phyloP scores from a whole-genome alignment of 2,888 invertebrate genomes.

The Ophion ventricosus region DNA sequence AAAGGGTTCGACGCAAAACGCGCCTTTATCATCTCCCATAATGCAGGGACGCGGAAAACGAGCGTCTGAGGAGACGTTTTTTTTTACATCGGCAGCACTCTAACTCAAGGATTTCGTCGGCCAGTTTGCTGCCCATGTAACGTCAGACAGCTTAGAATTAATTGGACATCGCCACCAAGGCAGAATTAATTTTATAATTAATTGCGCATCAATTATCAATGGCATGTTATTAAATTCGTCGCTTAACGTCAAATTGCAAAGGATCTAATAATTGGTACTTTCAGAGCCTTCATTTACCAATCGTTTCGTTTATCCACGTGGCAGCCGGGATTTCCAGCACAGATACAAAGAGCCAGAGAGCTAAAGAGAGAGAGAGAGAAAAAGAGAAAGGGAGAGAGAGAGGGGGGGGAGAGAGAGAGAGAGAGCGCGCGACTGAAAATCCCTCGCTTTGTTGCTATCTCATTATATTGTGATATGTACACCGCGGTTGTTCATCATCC shows the following conservation, averaged over 20 bases:
- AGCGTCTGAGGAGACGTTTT: conserved; percentile 1
- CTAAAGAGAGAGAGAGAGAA: not conserved
- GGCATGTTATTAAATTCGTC: conserved; percentile 54
- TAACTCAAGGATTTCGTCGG: no score
- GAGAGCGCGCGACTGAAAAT: not conserved
- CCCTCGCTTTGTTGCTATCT: conserved; percentile 26
- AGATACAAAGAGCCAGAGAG: conserved; percentile 31
- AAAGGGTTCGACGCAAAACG: not conserved
- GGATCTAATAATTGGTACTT: conserved; percentile 10
- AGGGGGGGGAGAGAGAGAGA: not conserved
- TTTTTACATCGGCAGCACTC: not conserved
- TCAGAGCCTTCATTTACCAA: no score
- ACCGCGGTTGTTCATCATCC: conserved; percentile 39
- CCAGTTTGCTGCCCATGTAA: no score
- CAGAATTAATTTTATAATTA: conserved; percentile 25
- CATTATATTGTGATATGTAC: conserved; percentile 37
- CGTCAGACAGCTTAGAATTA: not conserved
- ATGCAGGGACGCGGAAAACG: not conserved
- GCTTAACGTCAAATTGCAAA: conserved; percentile 52
- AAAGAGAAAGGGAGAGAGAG: not conserved
- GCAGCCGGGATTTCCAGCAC: not conserved
- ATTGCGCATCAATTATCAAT: conserved; percentile 39
- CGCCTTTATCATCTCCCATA: not conserved
- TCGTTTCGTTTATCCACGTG: no score
- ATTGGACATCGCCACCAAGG: not conserved